Base-by-base conservation (phyloP, 2,113 vertebrate species). In the Pica pica region DNA sequence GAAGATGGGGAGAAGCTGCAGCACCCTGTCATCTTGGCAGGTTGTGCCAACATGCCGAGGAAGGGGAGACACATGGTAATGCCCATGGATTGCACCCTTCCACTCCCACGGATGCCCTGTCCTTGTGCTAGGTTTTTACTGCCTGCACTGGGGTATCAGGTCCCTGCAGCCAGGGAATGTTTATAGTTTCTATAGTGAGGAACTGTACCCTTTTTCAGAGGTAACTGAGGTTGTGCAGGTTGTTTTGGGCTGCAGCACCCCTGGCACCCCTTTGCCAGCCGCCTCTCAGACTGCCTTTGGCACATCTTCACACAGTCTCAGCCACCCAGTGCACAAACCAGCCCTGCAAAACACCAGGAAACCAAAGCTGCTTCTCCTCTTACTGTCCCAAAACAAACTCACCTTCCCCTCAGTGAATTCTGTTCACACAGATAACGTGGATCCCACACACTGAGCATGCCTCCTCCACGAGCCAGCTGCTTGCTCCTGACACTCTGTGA, bases 311-410 rank as follows among this genome's bases (percentile, higher is more conserved):
- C 5, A 18, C 50, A 8, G 13, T 3, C 19, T 73, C 46, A 61
- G 14, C 11, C 35, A 49, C 12, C 6, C 47, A 57, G 18, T 1
- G 7, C 37, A 64, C 33, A 90, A 73, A 60, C 3, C 27, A 33
- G n/a, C 26, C 26, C 31, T 35, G 4, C 10, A 61, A 61, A n/a
- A 22, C n/a, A 39, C 14, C 46, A 75, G 31, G 13, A 69, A 68
- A 65, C 3, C 52, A 42, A 74, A 55, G 9, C n/a, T 4, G 0
- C 10, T 27, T 10, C 39, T 91, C 28, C 42, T 82, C 42, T 31
- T 22, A 4, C 23, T 9, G 3, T 26, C 20, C 37, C 5, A 0
- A 76, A 61, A 9, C 0, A 1, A 0, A 0, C 1, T 27, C 1
- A 0, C 3, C 21, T 74, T 65, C 2, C 0, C 26, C 18, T 20